Conservation (phyloP, 1,140 invertebrate species). For the Phymastichus coffea region DNA sequence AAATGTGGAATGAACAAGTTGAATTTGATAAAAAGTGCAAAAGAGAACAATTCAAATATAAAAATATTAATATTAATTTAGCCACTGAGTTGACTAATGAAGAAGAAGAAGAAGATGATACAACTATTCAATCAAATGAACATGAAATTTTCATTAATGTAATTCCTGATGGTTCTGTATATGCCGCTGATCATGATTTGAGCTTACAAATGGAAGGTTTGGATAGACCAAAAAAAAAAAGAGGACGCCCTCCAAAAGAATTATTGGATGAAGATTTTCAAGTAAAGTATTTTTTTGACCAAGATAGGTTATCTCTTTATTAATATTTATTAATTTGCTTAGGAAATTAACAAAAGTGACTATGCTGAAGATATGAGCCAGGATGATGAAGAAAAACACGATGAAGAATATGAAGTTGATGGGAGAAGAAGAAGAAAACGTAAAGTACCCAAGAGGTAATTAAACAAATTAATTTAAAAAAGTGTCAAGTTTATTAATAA, state of each 20-base stretch:
- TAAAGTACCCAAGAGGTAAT: constrained; percentile 63
- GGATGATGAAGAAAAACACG: constrained; percentile 52
- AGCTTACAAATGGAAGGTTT: constrained; percentile 64
- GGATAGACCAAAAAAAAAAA: constrained; percentile 66
- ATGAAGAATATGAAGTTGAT: constrained; percentile 56
- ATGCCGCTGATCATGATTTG: constrained; percentile 60
- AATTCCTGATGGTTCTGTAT: constrained; percentile 59
- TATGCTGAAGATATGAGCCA: constrained; percentile 39
- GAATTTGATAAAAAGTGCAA: constrained; percentile 42
- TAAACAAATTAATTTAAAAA: not conserved
- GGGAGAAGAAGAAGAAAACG: constrained; percentile 61
- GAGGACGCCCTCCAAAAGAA: constrained; percentile 67
- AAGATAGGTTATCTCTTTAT: too few species aligned
- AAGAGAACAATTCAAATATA: not conserved
- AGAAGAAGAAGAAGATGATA: constrained; percentile 3
- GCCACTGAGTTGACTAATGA: not conserved
- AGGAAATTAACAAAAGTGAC: constrained; percentile 42
- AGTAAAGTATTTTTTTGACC: constrained; percentile 30
- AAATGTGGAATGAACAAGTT: constrained; percentile 56
- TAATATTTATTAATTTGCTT: constrained; percentile 20
- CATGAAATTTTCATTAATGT: constrained; percentile 34
- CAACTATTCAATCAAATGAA: constrained; percentile 6
- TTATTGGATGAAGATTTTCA: constrained; percentile 46
- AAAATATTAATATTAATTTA: constrained; percentile 10
- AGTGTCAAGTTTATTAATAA: not conserved